Percentiles rank a stretch among this genome's conserved stretches.
phyloP scores from a whole-genome alignment of 2,113 vertebrate species.

The Ochotona princeps region DNA sequence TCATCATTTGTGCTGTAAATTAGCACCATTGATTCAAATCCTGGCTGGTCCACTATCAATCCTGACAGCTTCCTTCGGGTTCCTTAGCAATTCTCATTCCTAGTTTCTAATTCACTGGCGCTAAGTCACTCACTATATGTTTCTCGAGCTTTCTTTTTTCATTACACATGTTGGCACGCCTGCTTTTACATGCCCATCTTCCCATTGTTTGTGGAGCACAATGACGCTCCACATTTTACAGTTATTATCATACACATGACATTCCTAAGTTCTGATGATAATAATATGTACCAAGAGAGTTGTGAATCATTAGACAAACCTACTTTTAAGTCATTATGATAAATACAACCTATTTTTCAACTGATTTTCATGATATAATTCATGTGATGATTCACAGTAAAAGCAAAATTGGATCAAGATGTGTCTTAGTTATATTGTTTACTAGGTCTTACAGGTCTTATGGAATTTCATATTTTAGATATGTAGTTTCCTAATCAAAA shows the following conservation, averaged over 20 bases:
- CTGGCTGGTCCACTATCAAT: background rate
- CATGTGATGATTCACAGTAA: background rate
- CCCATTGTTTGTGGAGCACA: background rate
- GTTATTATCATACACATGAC: background rate
- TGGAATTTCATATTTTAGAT: background rate
- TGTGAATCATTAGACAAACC: background rate
- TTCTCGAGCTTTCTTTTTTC: constrained; percentile 10
- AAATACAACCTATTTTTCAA: background rate
- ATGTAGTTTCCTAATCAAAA: background rate
- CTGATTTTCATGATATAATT: constrained; percentile 19
- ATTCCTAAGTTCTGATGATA: background rate
- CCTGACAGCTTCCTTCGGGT: background rate
- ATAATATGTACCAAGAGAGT: background rate
- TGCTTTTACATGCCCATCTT: background rate
- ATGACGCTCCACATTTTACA: background rate
- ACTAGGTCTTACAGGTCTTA: background rate
- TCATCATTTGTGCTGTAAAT: background rate
- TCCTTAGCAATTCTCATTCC: background rate
- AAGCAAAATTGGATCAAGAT: background rate
- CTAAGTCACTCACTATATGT: background rate
- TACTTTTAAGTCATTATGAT: background rate
- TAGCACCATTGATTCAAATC: background rate
- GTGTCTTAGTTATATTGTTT: background rate
- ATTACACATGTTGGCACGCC: background rate
- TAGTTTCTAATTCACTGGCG: background rate